Percentiles rank a stretch among this genome's conserved stretches.
Conservation (phyloP, 1,140 invertebrate genomes). For the Ruditapes philippinarum region DNA sequence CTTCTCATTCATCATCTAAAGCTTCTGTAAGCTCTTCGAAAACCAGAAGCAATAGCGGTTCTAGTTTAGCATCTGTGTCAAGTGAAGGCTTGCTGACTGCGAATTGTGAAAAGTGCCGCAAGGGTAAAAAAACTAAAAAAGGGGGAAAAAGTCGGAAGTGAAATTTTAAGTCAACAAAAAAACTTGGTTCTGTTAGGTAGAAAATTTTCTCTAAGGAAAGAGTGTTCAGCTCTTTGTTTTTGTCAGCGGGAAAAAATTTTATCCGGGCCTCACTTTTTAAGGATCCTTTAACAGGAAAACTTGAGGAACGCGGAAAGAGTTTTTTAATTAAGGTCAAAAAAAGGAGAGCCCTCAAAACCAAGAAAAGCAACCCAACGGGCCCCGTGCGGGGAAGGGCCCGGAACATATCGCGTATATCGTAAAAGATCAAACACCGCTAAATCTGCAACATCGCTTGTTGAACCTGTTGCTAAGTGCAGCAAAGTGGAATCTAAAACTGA, state of each 20-base stretch:
- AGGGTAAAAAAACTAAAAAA: slow-evolving; percentile 25
- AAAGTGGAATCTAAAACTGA: slow-evolving; percentile 53
- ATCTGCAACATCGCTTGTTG: neutral
- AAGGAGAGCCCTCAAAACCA: slow-evolving; percentile 39
- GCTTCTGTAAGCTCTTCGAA: slow-evolving; percentile 45
- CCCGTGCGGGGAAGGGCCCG: slow-evolving; percentile 35
- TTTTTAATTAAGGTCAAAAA: neutral
- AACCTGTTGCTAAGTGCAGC: slow-evolving; percentile 31
- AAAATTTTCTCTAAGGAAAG: too few species aligned
- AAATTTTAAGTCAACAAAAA: too few species aligned
- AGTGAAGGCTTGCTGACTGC: slow-evolving; percentile 55
- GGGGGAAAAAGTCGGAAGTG: too few species aligned
- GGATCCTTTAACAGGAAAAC: neutral
- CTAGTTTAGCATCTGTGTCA: slow-evolving; percentile 46
- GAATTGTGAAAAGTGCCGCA: slow-evolving; percentile 57
- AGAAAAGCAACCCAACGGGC: slow-evolving; percentile 59
- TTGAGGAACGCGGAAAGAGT: neutral
- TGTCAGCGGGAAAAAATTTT: too few species aligned
- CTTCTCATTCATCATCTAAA: neutral
- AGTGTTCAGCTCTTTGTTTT: too few species aligned
- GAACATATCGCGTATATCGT: slow-evolving; percentile 30
- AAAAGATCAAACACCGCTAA: slow-evolving; percentile 16
- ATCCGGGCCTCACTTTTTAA: too few species aligned
- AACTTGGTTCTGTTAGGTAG: too few species aligned
- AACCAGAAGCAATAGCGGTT: slow-evolving; percentile 52